Evolutionary conservation across 2,888 invertebrate species (phyloP).

Genomic region (Acanthosepion lycidas): DNA sequence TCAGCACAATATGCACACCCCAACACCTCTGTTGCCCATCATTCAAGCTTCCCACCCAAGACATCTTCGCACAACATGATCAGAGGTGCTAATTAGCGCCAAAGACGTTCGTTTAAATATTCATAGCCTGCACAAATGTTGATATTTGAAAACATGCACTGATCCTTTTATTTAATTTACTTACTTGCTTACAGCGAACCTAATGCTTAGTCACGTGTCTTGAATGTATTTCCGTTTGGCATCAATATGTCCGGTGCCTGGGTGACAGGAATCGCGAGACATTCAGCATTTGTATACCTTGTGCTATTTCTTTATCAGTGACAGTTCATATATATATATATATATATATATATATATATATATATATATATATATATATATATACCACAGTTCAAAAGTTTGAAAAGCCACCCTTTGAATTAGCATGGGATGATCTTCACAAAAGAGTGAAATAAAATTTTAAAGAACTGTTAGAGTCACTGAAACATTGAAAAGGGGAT

Average conservation of each 20-base stretch:
- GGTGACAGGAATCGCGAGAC: neutral
- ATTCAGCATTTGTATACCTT: too few species aligned
- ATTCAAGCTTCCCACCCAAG: too few species aligned
- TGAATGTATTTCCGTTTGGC: neutral
- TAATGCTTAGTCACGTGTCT: neutral
- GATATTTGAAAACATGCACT: neutral
- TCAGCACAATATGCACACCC: rapidly evolving
- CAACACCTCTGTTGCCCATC: neutral
- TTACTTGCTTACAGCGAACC: neutral
- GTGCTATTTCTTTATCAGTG: too few species aligned
- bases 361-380: too few species aligned
- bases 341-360: too few species aligned
- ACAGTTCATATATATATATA: too few species aligned
- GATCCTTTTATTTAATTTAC: neutral
- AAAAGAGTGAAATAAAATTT: too few species aligned
- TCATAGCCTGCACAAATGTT: neutral
- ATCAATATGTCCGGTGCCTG: neutral
- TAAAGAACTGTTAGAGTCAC: too few species aligned
- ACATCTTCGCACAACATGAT: neutral
- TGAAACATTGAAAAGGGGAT: too few species aligned
- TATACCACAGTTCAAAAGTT: too few species aligned
- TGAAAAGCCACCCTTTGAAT: too few species aligned
- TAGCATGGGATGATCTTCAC: too few species aligned
- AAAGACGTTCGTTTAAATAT: neutral
- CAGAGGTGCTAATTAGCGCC: neutral